Evolutionary conservation across 2,797 vertebrate species (phyloP).

Genomic region (Trachops cirrhosus): DNA sequence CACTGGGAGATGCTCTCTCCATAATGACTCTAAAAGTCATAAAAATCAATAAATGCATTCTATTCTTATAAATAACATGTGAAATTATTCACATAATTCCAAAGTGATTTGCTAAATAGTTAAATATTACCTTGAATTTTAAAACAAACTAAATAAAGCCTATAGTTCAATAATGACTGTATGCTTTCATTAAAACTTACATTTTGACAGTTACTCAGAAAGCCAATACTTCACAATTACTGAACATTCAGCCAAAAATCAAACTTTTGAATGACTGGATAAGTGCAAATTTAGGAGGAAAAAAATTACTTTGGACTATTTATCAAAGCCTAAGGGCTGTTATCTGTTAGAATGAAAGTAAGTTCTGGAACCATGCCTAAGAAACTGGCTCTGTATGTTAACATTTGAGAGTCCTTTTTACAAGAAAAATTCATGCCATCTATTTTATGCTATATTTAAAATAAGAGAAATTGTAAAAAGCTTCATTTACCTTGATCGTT

Average conservation of each 20-base stretch:
- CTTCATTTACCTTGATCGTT: neutral
- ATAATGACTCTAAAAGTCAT: neutral
- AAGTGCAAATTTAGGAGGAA: constrained; percentile 45
- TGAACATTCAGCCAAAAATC: neutral
- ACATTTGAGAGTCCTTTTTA: constrained; percentile 47
- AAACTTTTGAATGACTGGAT: constrained; percentile 49
- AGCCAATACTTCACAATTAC: constrained; percentile 63
- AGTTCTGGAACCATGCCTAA: constrained; percentile 62
- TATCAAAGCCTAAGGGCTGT: constrained; percentile 63
- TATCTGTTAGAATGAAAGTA: constrained; percentile 68
- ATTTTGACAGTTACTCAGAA: constrained; percentile 66
- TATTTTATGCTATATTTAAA: constrained; percentile 65
- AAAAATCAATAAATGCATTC: neutral
- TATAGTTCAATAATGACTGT: neutral
- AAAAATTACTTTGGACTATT: constrained; percentile 64
- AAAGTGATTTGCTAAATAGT: neutral
- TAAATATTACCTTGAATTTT: constrained; percentile 29
- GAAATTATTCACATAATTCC: neutral
- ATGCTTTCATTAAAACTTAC: constrained; percentile 57
- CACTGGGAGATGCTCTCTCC: neutral
- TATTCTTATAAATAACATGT: neutral
- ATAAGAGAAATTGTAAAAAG: constrained; percentile 45
- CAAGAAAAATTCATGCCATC: constrained; percentile 54
- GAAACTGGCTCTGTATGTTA: constrained; percentile 67
- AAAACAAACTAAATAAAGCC: constrained; percentile 26